Percentiles rank a stretch among this genome's conserved stretches.
Evolutionary conservation across 2,888 invertebrate species (phyloP).

Genomic region (Theristus sp.): DNA sequence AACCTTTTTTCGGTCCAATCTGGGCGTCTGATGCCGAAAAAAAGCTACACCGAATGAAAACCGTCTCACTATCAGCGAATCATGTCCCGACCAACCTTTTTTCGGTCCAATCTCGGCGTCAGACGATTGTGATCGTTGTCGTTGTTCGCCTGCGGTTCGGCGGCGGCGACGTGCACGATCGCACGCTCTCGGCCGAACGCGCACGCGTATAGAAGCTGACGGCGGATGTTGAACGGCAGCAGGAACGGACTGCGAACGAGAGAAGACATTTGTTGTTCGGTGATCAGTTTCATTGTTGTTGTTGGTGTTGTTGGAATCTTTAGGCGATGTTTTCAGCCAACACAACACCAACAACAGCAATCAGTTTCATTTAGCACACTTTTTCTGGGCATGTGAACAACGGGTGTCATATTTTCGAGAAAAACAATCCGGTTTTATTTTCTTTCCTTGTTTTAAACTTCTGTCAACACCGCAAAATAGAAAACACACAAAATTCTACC

Average conservation of each 20-base stretch:
- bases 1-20: background rate
- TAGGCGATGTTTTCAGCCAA: no score
- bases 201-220: constrained; percentile 84
- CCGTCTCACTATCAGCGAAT: background rate
- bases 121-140: constrained; percentile 12
- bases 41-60: constrained; percentile 64
- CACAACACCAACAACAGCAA: no score
- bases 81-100: constrained; percentile 25
- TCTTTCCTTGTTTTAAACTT: no score
- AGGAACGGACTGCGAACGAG: constrained; percentile 75
- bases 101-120: constrained; percentile 11
- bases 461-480: no score
- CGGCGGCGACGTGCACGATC: constrained; percentile 59
- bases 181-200: constrained; percentile 87
- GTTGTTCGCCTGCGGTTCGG: background rate
- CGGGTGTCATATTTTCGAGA: no score
- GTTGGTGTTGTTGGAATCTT: no score
- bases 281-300: no score
- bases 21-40: constrained; percentile 66
- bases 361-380: no score
- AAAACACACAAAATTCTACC: no score
- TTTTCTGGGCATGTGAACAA: no score
- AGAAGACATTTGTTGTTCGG: no score
- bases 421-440: no score
- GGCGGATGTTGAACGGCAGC: constrained; percentile 90